Base-by-base conservation (phyloP, 2,113 vertebrate species). In the Zosterops japonicus region DNA sequence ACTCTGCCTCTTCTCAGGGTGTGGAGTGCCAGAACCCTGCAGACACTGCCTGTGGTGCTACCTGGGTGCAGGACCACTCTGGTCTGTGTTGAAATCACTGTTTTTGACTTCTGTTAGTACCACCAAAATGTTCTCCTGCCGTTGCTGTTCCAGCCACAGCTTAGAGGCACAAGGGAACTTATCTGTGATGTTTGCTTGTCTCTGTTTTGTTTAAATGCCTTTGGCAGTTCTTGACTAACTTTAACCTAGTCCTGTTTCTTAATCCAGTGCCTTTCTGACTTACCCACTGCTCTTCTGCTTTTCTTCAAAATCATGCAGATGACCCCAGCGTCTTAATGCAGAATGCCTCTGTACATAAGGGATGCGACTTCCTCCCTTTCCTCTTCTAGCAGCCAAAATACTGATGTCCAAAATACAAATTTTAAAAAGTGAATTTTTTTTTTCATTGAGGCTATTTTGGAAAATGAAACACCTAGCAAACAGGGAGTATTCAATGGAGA, bases 371-470 rank as follows among this genome's bases (percentile, higher is more conserved):
- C 33, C 12, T 67, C 59, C 22, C 20, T 74, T 22, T 57, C 23
- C n/a, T 53, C n/a, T 53, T 52, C 53, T 60, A 27, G 39, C 46
- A 33, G 27, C 9, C 63, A 23, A 61, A 90, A 59, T 36, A 41
- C 31, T 4, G 9, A 44, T 52, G 31, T 44, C 49, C 56, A 42
- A 80, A 75, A 12, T 15, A 41, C 16, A 56, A 55, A n/a, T 19
- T 61, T 13, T 55, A 36, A 67, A 65, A 75, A 19, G 5, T 18
- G 24, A 44, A 1, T 55, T 46, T 0, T 19, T 70, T 27, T 33
- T 65, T 69, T 70, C 18, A 24, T 0, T 53, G 3, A 46, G 11
- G 11, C 15, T 36, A 0, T 57, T 86, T n/a, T 31, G 12, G 20
- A 33, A 74, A 75, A 85, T 71, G 27, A 50, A 72, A 23, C 14